Evolutionary conservation across 2,888 invertebrate genomes (phyloP), one percentile per base, ranked within the genome.

Genomic region (Noctuana brunneofusca): DNA sequence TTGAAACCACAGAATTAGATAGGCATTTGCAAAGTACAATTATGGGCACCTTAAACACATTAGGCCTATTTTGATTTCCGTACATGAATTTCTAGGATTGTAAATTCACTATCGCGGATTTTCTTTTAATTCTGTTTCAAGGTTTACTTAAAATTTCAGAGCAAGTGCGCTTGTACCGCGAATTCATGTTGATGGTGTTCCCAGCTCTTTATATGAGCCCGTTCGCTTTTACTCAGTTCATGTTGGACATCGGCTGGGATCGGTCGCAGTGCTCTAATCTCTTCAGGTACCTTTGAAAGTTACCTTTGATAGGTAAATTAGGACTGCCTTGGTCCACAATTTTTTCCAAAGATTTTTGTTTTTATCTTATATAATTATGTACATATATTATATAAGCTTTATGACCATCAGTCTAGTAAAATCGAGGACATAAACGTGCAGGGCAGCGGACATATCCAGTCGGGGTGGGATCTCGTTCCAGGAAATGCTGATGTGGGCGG

Each of bases 401-500:
- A n/a, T n/a, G n/a, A n/a, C n/a, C n/a, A n/a, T n/a, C n/a, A n/a
- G n/a, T n/a, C n/a, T n/a, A n/a, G n/a, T n/a, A n/a, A n/a, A n/a
- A n/a, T n/a, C n/a, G n/a, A n/a, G n/a, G n/a, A n/a, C 16, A 38
- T 43, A 5, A 20, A 58, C n/a, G 32, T 32, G 46, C 66, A 93
- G 94, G 74, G 87, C 94, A 3, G 94, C 94, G 46, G 94, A 94
- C 75, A 69, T 92, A 20, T 80, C 80, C 1, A 79, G 84, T 4
- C 83, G 92, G 57, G 86, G 87, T 14, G 93, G 92, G 1, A 73
- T 95, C 16, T 91, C 93, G 0, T 94, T 92, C 71, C 72, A 86
- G 54, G 94, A 95, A 72, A 80, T 93, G 66, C 74, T 95, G 67
- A 82, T 93, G 67, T 94, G 95, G 75, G 70, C 93, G 27, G 94